A percentile compares a stretch with the other conserved stretches of the same genome.
Conservation (phyloP, 2,888 invertebrate genomes). For the Cosmia trapezina region DNA sequence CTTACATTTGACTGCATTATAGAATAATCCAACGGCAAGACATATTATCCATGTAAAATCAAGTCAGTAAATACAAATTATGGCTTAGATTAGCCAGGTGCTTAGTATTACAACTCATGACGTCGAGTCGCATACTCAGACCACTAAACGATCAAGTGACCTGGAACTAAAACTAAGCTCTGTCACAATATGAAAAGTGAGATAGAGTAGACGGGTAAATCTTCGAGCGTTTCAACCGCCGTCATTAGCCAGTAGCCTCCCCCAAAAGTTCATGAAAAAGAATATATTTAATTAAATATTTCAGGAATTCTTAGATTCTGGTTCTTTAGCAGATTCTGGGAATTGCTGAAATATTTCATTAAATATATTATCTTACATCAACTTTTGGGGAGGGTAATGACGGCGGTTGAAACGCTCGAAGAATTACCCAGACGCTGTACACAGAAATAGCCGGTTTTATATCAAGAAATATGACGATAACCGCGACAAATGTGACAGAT, state of each 20-base stretch:
- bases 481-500: slow-evolving; percentile 71
- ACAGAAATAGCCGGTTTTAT: slow-evolving; percentile 66
- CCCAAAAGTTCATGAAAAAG: no score
- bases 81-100: slow-evolving; percentile 30
- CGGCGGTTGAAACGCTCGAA: no score
- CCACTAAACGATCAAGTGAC: slow-evolving; percentile 39
- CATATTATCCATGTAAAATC: slow-evolving; percentile 18
- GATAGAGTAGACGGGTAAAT: slow-evolving; percentile 52
- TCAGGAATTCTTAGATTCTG: no score
- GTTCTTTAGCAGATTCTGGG: no score
- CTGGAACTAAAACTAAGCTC: slow-evolving; percentile 41
- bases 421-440: no score
- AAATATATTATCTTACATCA: no score
- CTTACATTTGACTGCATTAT: slow-evolving; percentile 41
- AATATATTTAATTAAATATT: no score
- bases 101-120: slow-evolving; percentile 44
- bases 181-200: slow-evolving; percentile 58
- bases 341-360: no score
- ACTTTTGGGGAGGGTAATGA: no score
- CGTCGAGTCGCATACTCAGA: slow-evolving; percentile 42
- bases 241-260: no score
- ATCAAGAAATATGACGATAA: slow-evolving; percentile 69
- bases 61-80: slow-evolving; percentile 28
- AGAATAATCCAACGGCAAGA: slow-evolving; percentile 37
- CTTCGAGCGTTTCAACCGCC: no score